Evolutionary conservation across 2,888 invertebrate species (phyloP).

Genomic region (Ernsta delagoae): DNA sequence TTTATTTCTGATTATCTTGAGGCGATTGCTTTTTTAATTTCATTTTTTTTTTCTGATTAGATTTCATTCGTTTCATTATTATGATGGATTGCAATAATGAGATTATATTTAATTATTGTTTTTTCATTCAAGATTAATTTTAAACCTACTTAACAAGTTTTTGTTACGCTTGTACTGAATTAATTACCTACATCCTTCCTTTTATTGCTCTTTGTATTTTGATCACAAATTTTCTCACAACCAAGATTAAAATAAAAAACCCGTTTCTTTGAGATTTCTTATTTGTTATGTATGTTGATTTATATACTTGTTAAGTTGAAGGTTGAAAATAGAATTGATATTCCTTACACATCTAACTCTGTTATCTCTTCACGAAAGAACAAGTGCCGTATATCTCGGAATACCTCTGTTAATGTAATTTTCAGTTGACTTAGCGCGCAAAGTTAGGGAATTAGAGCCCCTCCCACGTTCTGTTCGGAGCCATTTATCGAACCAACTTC

Average conservation of each 20-base stretch:
- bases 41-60: too few relatives aligned
- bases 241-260: background rate
- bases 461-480: slow-evolving; percentile 32
- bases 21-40: too few relatives aligned
- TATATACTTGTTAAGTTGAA: too few relatives aligned
- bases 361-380: slow-evolving; percentile 35
- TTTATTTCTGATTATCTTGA: background rate
- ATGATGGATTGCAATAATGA: background rate
- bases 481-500: slow-evolving; percentile 39
- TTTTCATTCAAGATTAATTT: background rate
- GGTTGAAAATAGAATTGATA: slow-evolving; percentile 8
- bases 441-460: slow-evolving; percentile 38
- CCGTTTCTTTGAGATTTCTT: background rate
- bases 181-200: slow-evolving; percentile 5
- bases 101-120: background rate
- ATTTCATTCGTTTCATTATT: background rate
- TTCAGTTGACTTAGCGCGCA: slow-evolving; percentile 40
- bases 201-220: slow-evolving; percentile 5
- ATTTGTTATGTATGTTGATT: too few relatives aligned
- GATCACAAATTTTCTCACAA: background rate
- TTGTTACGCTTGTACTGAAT: background rate
- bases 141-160: background rate
- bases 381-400: slow-evolving; percentile 34
- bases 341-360: slow-evolving; percentile 22
- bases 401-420: slow-evolving; percentile 40